phyloP scores from a whole-genome alignment of 2,113 vertebrate genomes.

The Globicephala melas region DNA sequence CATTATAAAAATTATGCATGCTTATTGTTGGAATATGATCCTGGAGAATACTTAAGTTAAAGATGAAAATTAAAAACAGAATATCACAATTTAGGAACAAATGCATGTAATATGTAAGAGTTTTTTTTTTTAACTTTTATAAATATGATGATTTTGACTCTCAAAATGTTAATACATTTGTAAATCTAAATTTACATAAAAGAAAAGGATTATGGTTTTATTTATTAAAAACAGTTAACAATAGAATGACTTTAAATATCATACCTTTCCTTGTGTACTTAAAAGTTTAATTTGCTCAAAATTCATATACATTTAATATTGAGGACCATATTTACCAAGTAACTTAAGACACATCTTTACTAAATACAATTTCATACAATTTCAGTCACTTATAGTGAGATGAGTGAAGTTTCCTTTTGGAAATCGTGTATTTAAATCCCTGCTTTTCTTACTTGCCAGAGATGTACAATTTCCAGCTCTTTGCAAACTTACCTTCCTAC shows the following conservation, averaged over 20 bases:
- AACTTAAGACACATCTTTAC: not conserved
- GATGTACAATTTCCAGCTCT: not conserved
- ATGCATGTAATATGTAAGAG: not conserved
- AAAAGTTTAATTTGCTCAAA: slow-evolving; percentile 13
- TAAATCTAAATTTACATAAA: not conserved
- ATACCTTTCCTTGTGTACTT: not conserved
- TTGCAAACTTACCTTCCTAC: not conserved
- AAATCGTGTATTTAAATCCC: not conserved
- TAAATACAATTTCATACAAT: not conserved
- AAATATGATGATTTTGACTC: not conserved
- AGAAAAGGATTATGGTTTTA: not conserved
- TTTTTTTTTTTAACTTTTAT: not conserved
- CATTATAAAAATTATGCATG: not conserved
- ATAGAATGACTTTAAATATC: not conserved
- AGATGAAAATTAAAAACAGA: not conserved
- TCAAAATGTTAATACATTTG: not conserved
- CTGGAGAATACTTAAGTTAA: not conserved
- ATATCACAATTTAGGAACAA: not conserved
- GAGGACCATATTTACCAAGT: not conserved
- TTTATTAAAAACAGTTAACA: not conserved
- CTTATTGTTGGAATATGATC: not conserved
- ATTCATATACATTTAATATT: not conserved
- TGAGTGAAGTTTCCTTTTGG: not conserved
- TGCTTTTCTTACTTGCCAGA: not conserved
- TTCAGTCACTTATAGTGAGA: not conserved